phyloP scores from a whole-genome alignment of 2,797 vertebrate genomes.

The Sebastes nivosus region DNA sequence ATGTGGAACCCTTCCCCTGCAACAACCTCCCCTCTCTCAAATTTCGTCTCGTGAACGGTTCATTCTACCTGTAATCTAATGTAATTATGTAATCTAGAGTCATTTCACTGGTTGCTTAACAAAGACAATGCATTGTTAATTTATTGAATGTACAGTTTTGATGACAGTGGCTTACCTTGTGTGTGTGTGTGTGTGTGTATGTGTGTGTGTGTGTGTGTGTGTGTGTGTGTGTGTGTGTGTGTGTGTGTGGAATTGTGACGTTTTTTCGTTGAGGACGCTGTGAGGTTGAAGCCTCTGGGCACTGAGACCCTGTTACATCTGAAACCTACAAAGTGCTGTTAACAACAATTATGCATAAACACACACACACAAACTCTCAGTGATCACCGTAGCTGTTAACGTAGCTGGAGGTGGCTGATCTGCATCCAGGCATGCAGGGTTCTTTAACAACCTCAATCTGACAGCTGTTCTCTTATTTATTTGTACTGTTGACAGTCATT shows the following conservation, averaged over 20 bases:
- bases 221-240: neutral
- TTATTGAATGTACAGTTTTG: conserved; percentile 81
- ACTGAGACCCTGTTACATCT: conserved; percentile 55
- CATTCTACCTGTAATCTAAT: conserved; percentile 69
- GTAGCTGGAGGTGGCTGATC: conserved; percentile 42
- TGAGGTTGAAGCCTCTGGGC: conserved; percentile 45
- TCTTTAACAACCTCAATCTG: conserved; percentile 46
- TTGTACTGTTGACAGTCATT: conserved; percentile 56
- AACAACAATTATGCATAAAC: conserved; percentile 74
- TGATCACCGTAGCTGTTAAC: conserved; percentile 62
- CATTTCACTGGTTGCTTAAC: conserved; percentile 71
- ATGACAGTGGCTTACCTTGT: conserved; percentile 67
- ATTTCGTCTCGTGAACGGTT: conserved; percentile 68
- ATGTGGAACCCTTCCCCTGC: conserved; percentile 25
- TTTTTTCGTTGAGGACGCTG: conserved; percentile 60
- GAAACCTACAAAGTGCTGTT: conserved; percentile 77
- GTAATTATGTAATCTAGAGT: conserved; percentile 77
- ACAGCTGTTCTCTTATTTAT: conserved; percentile 66
- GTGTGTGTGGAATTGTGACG: conserved; percentile 31
- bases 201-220: neutral
- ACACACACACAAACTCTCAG: conserved; percentile 52
- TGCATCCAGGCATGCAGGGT: conserved; percentile 44
- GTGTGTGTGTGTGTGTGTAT: neutral
- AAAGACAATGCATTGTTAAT: conserved; percentile 69
- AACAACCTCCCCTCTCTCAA: neutral